Evolutionary conservation across 2,888 invertebrate genomes (phyloP).

Genomic region (Serripes groenlandicus): DNA sequence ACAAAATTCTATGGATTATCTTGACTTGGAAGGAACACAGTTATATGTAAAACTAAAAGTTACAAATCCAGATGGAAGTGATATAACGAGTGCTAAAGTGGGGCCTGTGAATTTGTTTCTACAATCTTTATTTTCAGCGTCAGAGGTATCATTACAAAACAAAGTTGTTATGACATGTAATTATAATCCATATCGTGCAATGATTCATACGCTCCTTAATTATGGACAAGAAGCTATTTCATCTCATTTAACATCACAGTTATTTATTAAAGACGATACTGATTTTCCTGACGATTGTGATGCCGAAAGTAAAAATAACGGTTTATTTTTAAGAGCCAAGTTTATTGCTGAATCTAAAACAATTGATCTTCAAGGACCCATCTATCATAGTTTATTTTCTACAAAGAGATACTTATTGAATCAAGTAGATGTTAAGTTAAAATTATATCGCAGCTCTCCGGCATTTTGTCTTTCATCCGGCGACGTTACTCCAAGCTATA

Average conservation of each 20-base stretch:
- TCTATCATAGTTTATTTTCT: slow-evolving; percentile 52
- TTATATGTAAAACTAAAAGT: slow-evolving; percentile 38
- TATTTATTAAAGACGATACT: slow-evolving; percentile 36
- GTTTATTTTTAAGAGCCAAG: slow-evolving; percentile 28
- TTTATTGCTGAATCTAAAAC: slow-evolving; percentile 37
- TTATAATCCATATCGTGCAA: slow-evolving; percentile 53
- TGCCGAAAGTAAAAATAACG: slow-evolving; percentile 35
- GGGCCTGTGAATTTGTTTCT: slow-evolving; percentile 61
- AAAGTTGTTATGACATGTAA: slow-evolving; percentile 44
- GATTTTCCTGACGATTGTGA: slow-evolving; percentile 32
- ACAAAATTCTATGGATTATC: slow-evolving; percentile 58
- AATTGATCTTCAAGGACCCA: slow-evolving; percentile 51
- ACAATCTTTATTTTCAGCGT: slow-evolving; percentile 46
- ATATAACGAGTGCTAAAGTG: slow-evolving; percentile 40
- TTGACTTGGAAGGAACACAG: slow-evolving; percentile 38
- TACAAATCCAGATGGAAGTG: slow-evolving; percentile 20
- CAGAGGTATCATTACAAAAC: slow-evolving; percentile 34
- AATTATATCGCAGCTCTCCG: slow-evolving; percentile 58
- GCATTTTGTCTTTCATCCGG: slow-evolving; percentile 56
- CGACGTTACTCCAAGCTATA: slow-evolving; percentile 43
- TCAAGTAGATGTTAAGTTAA: slow-evolving; percentile 59
- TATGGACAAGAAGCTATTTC: slow-evolving; percentile 35
- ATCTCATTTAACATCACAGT: slow-evolving; percentile 17
- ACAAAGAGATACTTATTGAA: slow-evolving; percentile 56
- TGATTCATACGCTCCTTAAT: slow-evolving; percentile 40